A percentile compares a stretch with the other conserved stretches of the same genome.
Evolutionary conservation across 2,797 vertebrate species (phyloP).

Genomic region (Myotis daubentonii): DNA sequence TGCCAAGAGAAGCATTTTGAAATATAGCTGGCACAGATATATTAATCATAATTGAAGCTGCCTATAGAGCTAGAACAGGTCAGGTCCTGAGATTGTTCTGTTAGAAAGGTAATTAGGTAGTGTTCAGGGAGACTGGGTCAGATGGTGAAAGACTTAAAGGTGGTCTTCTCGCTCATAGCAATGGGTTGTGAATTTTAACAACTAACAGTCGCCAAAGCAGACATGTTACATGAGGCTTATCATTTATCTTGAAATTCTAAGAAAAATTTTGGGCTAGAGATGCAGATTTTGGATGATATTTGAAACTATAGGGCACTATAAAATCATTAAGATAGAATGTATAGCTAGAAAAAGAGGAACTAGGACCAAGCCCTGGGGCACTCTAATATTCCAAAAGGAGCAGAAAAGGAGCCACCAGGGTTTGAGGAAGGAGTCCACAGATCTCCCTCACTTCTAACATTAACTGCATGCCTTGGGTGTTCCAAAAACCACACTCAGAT

Average conservation of each 20-base stretch:
- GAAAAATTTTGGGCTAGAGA: background rate
- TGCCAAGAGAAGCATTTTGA: background rate
- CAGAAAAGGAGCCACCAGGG: fast-evolving
- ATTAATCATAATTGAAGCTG: background rate
- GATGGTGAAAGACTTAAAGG: background rate
- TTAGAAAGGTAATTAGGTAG: background rate
- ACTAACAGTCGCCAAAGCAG: background rate
- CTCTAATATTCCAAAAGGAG: background rate
- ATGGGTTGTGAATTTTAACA: background rate
- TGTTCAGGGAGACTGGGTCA: background rate
- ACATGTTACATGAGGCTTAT: background rate
- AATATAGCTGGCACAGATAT: background rate
- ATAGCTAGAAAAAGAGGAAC: background rate
- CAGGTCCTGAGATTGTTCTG: background rate
- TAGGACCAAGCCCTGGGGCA: background rate
- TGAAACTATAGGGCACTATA: background rate
- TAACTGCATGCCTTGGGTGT: background rate
- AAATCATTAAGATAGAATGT: background rate
- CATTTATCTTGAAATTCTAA: background rate
- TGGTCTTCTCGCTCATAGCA: background rate
- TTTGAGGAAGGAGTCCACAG: background rate
- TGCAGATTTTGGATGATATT: background rate
- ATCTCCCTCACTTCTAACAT: background rate
- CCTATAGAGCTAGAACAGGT: background rate
- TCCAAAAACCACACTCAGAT: background rate